Percentiles rank a stretch among this genome's conserved stretches.
Evolutionary conservation across 1,140 invertebrate species (phyloP).

Genomic region (Calliopsis andreniformis): DNA sequence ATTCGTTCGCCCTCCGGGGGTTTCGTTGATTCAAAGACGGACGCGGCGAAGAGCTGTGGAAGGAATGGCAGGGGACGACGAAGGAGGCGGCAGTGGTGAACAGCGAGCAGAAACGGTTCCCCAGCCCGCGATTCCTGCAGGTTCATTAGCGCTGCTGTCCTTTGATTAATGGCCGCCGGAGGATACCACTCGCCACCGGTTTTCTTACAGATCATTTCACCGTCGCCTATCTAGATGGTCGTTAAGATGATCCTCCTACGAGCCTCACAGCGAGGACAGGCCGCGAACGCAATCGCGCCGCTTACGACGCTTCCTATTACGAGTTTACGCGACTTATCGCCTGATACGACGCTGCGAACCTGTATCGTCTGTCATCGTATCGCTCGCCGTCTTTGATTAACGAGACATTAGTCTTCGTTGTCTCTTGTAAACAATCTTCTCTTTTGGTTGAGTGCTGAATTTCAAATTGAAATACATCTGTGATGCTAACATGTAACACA

Average conservation of each 20-base stretch:
- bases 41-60: slow-evolving; percentile 4
- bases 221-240: slow-evolving; percentile 76
- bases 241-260: slow-evolving; percentile 75
- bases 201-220: slow-evolving; percentile 78
- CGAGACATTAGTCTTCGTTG: slow-evolving; percentile 8
- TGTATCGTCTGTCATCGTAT: slow-evolving; percentile 16
- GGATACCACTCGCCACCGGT: slow-evolving; percentile 74
- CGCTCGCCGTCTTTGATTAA: not conserved
- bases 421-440: slow-evolving; percentile 2
- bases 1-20: slow-evolving; percentile 61
- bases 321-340: slow-evolving; percentile 51
- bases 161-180: slow-evolving; percentile 78
- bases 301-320: slow-evolving; percentile 58
- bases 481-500: too few relatives aligned
- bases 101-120: slow-evolving; percentile 52
- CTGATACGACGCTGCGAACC: slow-evolving; percentile 30
- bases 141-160: slow-evolving; percentile 79
- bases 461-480: too few relatives aligned
- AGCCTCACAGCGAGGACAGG: slow-evolving; percentile 62
- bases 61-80: not conserved
- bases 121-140: slow-evolving; percentile 66
- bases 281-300: slow-evolving; percentile 63
- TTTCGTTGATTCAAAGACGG: slow-evolving; percentile 62
- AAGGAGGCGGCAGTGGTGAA: not conserved
- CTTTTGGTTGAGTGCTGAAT: too few relatives aligned